These are phyloP conservation scores for Solenopsis fugax DNA, from an alignment of 1,140 invertebrate genomes.

Conservation along the genomic window DNA sequence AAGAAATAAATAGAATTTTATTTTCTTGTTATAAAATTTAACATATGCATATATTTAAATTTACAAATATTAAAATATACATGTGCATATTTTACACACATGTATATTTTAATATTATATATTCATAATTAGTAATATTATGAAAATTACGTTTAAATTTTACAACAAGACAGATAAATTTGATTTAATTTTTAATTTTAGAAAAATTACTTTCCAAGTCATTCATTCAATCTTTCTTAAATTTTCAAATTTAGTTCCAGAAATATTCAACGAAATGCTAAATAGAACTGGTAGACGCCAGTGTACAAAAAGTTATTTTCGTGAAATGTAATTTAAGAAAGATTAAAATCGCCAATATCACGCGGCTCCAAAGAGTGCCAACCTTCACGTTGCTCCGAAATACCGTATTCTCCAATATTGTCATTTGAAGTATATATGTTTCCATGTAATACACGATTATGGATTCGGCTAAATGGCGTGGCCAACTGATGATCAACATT, in stretches of 20 bases:
- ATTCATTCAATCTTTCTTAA: neutral
- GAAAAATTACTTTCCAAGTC: neutral
- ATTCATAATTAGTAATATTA: neutral
- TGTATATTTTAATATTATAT: neutral
- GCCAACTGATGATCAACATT: slow-evolving; percentile 24
- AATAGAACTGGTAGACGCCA: neutral
- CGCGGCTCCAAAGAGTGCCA: neutral
- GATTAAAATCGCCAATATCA: neutral
- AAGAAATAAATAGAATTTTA: neutral
- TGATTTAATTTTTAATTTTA: neutral
- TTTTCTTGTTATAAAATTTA: slow-evolving; percentile 10
- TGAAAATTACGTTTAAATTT: neutral
- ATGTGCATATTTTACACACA: neutral
- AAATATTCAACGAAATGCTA: neutral
- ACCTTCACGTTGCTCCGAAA: neutral
- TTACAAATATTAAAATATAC: slow-evolving; percentile 15
- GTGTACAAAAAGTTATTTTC: neutral
- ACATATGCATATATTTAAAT: neutral
- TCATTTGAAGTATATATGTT: neutral
- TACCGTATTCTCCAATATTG: neutral
- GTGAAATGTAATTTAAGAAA: neutral
- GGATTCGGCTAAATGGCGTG: neutral
- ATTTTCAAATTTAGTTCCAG: neutral
- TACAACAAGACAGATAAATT: neutral
- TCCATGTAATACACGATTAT: neutral